Percentiles rank a stretch among this genome's conserved stretches.
These are phyloP conservation scores for Lepus oiostolus DNA, from an alignment of 2,797 vertebrate species.

Conservation along the genomic window DNA sequence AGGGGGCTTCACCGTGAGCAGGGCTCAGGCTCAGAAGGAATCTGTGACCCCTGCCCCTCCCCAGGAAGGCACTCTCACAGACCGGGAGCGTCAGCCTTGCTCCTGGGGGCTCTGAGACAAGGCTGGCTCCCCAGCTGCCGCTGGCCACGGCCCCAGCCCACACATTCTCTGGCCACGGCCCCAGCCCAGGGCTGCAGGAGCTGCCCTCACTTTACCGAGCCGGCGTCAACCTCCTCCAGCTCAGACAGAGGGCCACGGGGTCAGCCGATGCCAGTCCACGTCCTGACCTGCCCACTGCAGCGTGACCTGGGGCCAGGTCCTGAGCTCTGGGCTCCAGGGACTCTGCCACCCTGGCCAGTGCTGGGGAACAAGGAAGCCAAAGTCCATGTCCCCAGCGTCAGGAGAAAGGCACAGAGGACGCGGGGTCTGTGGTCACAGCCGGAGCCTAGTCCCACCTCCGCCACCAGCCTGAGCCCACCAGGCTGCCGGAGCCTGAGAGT, in stretches of 20 bases:
- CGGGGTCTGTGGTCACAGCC: too few relatives aligned
- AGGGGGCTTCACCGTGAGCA: too few relatives aligned
- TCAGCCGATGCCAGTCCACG: background rate
- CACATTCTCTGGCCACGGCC: too few relatives aligned
- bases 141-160: too few relatives aligned
- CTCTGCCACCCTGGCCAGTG: background rate
- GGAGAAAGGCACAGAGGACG: too few relatives aligned
- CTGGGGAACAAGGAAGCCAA: fast-evolving
- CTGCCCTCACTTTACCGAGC: too few relatives aligned
- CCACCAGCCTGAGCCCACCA: background rate
- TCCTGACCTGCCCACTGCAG: background rate
- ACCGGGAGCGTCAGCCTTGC: fast-evolving
- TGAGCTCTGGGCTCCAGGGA: background rate
- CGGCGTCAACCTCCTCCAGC: background rate
- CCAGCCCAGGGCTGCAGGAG: too few relatives aligned
- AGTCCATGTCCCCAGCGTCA: background rate
- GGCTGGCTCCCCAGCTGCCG: background rate
- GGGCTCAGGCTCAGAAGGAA: background rate
- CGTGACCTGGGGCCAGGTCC: background rate
- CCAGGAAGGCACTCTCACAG: background rate
- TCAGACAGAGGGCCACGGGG: background rate
- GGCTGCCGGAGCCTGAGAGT: background rate
- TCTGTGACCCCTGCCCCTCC: fast-evolving
- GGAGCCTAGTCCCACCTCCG: background rate
- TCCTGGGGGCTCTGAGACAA: background rate